Percentiles rank a stretch among this genome's conserved stretches.
Evolutionary conservation across 2,797 vertebrate genomes (phyloP).

Genomic region (Crocidura indochinensis): DNA sequence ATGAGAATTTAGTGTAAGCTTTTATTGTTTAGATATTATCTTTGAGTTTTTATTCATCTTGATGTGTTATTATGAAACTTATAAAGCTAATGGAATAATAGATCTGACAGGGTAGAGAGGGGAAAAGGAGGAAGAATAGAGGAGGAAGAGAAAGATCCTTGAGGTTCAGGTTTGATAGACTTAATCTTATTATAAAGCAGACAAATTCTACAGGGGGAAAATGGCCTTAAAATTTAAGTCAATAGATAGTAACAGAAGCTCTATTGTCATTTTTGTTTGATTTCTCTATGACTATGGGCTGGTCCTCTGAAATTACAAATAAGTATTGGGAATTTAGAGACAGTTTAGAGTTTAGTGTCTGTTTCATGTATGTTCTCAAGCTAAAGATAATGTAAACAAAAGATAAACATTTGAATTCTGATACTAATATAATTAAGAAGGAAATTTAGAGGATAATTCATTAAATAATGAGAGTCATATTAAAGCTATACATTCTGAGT

Average conservation of each 20-base stretch:
- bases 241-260: background rate
- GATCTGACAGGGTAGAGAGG: background rate
- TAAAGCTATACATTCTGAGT: constrained; percentile 55
- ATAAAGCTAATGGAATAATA: constrained; percentile 50
- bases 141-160: constrained; percentile 24
- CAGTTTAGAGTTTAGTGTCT: background rate
- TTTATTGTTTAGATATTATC: constrained; percentile 62
- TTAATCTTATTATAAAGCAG: constrained; percentile 35
- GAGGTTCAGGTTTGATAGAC: constrained; percentile 36
- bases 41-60: constrained; percentile 82
- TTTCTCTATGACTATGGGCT: background rate
- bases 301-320: background rate
- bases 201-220: background rate
- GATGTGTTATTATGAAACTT: constrained; percentile 72
- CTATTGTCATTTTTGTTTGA: background rate
- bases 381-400: constrained; percentile 59
- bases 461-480: constrained; percentile 58
- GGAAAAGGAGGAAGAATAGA: constrained; percentile 31
- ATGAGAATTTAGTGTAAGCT: constrained; percentile 24
- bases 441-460: constrained; percentile 53
- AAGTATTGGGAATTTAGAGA: background rate
- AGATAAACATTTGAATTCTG: background rate
- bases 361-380: background rate
- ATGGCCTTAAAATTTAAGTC: constrained; percentile 6
- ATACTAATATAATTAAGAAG: constrained; percentile 64